phyloP scores from a whole-genome alignment of 2,888 invertebrate species.

The Chrysodeixis includens region DNA sequence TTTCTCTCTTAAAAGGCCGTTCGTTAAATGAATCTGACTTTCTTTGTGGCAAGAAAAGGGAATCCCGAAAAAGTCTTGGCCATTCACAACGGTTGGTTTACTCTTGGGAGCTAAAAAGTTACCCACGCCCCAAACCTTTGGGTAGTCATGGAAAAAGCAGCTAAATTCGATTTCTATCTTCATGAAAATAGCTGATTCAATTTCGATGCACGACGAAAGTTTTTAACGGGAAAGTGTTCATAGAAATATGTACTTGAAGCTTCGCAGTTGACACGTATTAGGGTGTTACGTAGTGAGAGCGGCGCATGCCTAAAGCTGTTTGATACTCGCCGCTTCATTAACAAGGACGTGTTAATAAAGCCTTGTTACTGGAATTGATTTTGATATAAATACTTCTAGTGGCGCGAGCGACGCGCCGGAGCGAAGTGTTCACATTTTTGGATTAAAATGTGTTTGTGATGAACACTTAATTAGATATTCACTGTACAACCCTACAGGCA shows the following conservation, averaged over 20 bases:
- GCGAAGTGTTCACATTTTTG: not conserved
- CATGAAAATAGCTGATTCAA: slow-evolving; percentile 53
- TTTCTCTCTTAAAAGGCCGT: slow-evolving; percentile 77
- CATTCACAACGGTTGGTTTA: slow-evolving; percentile 80
- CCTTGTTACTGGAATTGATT: slow-evolving; percentile 3
- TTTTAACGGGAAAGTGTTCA: slow-evolving; percentile 29
- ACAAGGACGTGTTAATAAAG: slow-evolving; percentile 12
- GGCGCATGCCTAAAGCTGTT: slow-evolving; percentile 16
- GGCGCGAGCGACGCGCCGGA: not conserved
- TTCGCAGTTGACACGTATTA: slow-evolving; percentile 13
- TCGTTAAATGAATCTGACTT: slow-evolving; percentile 82
- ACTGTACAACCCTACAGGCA: not conserved
- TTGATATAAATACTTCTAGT: slow-evolving; percentile 7
- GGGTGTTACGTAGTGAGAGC: slow-evolving; percentile 14
- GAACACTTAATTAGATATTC: slow-evolving; percentile 2
- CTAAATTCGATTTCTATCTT: slow-evolving; percentile 69
- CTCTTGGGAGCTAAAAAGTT: slow-evolving; percentile 78
- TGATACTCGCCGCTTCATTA: slow-evolving; percentile 17
- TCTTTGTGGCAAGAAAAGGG: slow-evolving; percentile 81
- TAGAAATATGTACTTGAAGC: slow-evolving; percentile 9
- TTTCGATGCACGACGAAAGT: slow-evolving; percentile 42
- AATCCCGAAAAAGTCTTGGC: slow-evolving; percentile 75
- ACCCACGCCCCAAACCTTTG: slow-evolving; percentile 68
- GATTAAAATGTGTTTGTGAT: not conserved
- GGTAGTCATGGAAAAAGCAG: slow-evolving; percentile 70